Base-by-base conservation (phyloP, 2,797 vertebrate species). In the Hydrophis major region DNA sequence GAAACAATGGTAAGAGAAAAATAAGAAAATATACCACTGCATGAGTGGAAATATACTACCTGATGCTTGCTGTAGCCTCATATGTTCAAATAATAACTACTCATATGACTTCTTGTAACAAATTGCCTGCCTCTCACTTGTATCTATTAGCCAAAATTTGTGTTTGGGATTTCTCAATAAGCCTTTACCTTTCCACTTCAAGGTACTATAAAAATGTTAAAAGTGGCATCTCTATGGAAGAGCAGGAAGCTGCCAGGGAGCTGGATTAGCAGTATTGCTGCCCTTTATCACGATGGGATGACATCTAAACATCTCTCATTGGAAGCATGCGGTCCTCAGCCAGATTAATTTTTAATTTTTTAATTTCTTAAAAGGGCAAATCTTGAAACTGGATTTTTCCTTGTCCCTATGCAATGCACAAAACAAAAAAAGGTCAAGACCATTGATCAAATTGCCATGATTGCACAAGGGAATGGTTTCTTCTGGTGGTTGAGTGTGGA, bases 341-440 rank as follows among this genome's bases (percentile, higher is more conserved):
- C 28, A 94, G 90, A 95, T 96, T 96, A 95, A 96, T 96, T 97
- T 97, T 97, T 97, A 97, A 96, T 96, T 96, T 93, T 96, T 94
- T 97, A 95, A 96, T 97, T 95, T 96, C 28, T 8, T 94, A 96
- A 97, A 93, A 97, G 94, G 94, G 87, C 74, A 96, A 91, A 96
- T 92, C 87, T 96, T 95, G 94, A 95, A 97, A 94, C 63, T 92
- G 63, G 47, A 94, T 95, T 95, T 96, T 92, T 53, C 5, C 63
- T 90, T 90, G 89, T 63, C 91, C 92, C 60, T 88, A 4, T 89
- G 92, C 42, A 96, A 94, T 88, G 25, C 42, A 92, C 91, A 97
- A 95, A 96, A 95, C 87, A 92, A 86, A 92, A 96, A 97, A 97
- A 96, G 96, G 94, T 95, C 94, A 94, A 88, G 6, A 86, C 92